phyloP scores from a whole-genome alignment of 2,797 vertebrate genomes.

The Manis crassicaudata region DNA sequence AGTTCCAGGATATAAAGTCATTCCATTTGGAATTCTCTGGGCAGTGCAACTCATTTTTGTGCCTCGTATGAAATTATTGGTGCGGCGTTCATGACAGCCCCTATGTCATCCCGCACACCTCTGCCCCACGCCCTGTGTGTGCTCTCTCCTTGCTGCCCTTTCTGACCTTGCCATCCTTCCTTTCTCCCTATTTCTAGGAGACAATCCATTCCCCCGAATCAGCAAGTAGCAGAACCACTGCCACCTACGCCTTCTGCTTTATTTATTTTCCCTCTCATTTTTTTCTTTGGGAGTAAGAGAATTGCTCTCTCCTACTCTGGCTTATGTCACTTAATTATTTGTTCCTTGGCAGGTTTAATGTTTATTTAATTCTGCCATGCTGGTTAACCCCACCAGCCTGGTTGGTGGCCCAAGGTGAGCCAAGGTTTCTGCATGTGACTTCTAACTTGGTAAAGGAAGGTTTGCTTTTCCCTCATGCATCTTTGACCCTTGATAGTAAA shows the following conservation, averaged over 20 bases:
- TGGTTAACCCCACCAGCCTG: not conserved
- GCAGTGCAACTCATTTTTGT: not conserved
- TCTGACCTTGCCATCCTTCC: not conserved
- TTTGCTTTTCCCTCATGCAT: not conserved
- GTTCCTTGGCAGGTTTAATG: not conserved
- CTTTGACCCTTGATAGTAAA: slow-evolving; percentile 37
- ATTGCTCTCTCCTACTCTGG: not conserved
- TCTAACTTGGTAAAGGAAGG: not conserved
- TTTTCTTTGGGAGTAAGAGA: not conserved
- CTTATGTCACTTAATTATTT: slow-evolving; percentile 27
- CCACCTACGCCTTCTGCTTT: not conserved
- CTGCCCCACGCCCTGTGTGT: not conserved
- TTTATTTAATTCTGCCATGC: not conserved
- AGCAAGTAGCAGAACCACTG: not conserved
- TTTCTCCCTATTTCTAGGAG: not conserved
- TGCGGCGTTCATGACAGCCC: not conserved
- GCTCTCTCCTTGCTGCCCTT: not conserved
- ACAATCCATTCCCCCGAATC: not conserved
- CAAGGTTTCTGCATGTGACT: slow-evolving; percentile 20
- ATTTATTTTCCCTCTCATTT: not conserved
- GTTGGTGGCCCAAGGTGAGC: not conserved
- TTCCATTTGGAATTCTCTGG: not conserved
- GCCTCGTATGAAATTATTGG: not conserved
- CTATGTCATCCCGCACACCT: not conserved
- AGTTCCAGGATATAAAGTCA: not conserved